Percentiles rank a stretch among this genome's conserved stretches.
These are phyloP conservation scores for Thecocarcelia acutangulata DNA, from an alignment of 2,888 invertebrate species.

Conservation along the genomic window DNA sequence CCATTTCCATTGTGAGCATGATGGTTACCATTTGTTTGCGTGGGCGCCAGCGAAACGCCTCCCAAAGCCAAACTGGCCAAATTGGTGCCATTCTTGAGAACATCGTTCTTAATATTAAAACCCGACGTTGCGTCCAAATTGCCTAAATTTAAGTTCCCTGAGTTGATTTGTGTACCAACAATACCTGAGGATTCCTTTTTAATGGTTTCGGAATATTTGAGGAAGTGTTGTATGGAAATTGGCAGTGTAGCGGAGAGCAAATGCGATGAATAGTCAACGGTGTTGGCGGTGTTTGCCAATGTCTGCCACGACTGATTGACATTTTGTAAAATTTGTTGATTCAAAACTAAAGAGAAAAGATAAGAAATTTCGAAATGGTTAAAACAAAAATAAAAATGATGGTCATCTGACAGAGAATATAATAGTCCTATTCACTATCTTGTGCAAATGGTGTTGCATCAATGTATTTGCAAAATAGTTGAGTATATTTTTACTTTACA, in stretches of 20 bases:
- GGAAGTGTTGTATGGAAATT: conserved; percentile 82
- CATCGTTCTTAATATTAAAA: conserved; percentile 79
- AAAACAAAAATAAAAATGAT: not conserved
- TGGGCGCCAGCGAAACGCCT: conserved; percentile 77
- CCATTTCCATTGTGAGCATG: conserved; percentile 74
- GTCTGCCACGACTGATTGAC: conserved; percentile 82
- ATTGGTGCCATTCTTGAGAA: conserved; percentile 81
- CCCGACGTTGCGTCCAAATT: conserved; percentile 76
- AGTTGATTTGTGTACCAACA: conserved; percentile 78
- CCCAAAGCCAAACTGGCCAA: conserved; percentile 80
- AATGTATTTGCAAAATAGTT: no score
- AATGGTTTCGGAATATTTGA: conserved; percentile 82
- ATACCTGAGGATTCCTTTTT: conserved; percentile 81
- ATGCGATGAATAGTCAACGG: conserved; percentile 82
- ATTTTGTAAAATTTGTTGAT: conserved; percentile 82
- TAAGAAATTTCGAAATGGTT: not conserved
- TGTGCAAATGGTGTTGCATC: no score
- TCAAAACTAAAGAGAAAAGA: conserved; percentile 76
- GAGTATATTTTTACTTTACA: no score
- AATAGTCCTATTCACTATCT: no score
- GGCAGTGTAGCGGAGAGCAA: conserved; percentile 82
- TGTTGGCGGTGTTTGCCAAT: conserved; percentile 81
- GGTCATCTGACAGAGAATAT: not conserved
- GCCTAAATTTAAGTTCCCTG: conserved; percentile 79
- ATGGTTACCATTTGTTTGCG: conserved; percentile 75